Conservation (phyloP, 1,140 invertebrate genomes). For the Steinernema feltiae region DNA sequence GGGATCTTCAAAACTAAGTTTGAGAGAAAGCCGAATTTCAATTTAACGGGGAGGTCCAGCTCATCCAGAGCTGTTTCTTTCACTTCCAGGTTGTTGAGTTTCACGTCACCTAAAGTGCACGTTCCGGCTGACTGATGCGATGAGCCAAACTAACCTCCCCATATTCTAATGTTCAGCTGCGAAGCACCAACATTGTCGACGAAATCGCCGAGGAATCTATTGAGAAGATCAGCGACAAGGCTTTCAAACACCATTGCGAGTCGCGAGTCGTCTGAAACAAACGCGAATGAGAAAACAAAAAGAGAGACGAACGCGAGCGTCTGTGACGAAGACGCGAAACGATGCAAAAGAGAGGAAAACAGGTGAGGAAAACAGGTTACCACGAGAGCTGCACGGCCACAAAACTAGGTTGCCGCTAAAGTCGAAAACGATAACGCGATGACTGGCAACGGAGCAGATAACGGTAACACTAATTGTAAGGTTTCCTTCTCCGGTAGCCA, state of each 20-base stretch:
- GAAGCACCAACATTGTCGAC: constrained; percentile 88
- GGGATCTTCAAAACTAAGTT: constrained; percentile 91
- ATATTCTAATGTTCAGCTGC: constrained; percentile 88
- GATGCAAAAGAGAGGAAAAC: not conserved
- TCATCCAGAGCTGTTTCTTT: constrained; percentile 76
- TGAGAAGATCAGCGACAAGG: constrained; percentile 79
- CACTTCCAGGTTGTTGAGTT: constrained; percentile 79
- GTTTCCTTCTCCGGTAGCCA: no score
- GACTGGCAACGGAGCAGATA: not conserved
- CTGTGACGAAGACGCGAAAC: no score
- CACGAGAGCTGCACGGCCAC: not conserved
- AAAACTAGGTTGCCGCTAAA: not conserved
- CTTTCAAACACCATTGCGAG: constrained; percentile 87
- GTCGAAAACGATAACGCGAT: not conserved
- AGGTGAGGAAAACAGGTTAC: no score
- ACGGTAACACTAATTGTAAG: no score
- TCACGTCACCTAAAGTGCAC: constrained; percentile 86
- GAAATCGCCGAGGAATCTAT: constrained; percentile 85
- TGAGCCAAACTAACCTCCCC: constrained; percentile 73
- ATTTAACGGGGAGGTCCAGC: constrained; percentile 53
- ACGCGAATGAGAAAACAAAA: not conserved
- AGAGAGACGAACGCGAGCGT: no score
- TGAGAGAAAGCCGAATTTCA: constrained; percentile 62
- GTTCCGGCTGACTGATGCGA: constrained; percentile 35
- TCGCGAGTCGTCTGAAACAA: not conserved